These are phyloP conservation scores for Onychorhynchus coronatus DNA, from an alignment of 2,113 vertebrate genomes.

Conservation along the genomic window DNA sequence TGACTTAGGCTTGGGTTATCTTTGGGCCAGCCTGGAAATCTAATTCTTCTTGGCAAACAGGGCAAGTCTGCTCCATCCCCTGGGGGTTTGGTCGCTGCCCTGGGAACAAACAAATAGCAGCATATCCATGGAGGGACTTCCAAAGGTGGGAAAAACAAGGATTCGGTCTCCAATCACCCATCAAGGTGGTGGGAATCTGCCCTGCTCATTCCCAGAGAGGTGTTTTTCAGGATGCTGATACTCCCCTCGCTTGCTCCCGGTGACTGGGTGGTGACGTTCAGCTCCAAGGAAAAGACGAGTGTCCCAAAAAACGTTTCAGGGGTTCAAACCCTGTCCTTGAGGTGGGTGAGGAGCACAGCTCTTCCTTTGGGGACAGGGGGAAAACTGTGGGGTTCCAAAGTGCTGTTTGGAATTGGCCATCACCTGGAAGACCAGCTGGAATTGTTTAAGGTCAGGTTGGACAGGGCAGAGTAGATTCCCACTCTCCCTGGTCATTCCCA, in stretches of 20 bases:
- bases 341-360: background rate
- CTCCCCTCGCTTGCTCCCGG: background rate
- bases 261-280: background rate
- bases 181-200: background rate
- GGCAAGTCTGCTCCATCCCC: background rate
- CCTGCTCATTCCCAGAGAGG: background rate
- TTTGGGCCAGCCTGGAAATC: constrained; percentile 1
- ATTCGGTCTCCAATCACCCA: background rate
- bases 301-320: background rate
- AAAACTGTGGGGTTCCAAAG: background rate
- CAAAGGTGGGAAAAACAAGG: background rate
- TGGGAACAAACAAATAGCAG: background rate
- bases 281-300: background rate
- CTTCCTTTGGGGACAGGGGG: no score
- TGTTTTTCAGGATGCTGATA: background rate
- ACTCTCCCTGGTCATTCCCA: no score
- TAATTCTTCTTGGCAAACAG: constrained; percentile 13
- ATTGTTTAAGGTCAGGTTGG: background rate
- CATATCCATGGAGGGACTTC: background rate
- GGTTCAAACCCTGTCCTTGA: background rate
- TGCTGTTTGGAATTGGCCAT: background rate
- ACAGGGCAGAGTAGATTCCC: background rate
- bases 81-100: no score
- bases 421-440: background rate
- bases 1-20: background rate